Evolutionary conservation across 37 sponge, comb jelly and placozoan species (phyloP).

Genomic region (Amphimedon queenslandica): DNA sequence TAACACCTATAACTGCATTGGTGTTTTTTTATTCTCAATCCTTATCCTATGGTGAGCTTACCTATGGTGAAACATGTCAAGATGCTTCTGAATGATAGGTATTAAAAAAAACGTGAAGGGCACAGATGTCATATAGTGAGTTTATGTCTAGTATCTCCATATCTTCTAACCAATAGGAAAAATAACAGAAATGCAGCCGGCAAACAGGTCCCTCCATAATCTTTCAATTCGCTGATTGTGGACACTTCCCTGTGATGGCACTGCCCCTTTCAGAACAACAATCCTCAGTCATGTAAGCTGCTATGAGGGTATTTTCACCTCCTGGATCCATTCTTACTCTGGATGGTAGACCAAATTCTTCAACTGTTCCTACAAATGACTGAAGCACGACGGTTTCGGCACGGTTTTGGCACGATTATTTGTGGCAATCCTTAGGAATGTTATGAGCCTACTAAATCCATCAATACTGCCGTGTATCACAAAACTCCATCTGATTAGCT

Average conservation of each 20-base stretch:
- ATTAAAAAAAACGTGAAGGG: slow-evolving; percentile 46
- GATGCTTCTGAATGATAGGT: slow-evolving; percentile 33
- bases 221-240: slow-evolving; percentile 80
- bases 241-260: slow-evolving; percentile 50
- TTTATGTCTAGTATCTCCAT: slow-evolving; percentile 23
- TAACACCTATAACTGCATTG: slow-evolving; percentile 46
- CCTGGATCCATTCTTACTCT: slow-evolving; percentile 60
- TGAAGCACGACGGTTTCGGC: slow-evolving; percentile 47
- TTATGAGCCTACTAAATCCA: slow-evolving; percentile 50
- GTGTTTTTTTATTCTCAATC: slow-evolving; percentile 39
- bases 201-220: slow-evolving; percentile 57
- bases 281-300: slow-evolving; percentile 55
- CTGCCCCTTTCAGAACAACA: slow-evolving; percentile 55
- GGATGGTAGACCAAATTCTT: slow-evolving; percentile 56
- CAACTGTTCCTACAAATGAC: slow-evolving; percentile 41
- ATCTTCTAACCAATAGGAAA: slow-evolving; percentile 50
- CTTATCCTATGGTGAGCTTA: slow-evolving; percentile 34
- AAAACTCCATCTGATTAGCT: slow-evolving; percentile 55
- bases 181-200: slow-evolving; percentile 35
- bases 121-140: slow-evolving; percentile 25
- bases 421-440: slow-evolving; percentile 33
- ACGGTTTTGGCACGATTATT: slow-evolving; percentile 65
- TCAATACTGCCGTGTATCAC: slow-evolving; percentile 67
- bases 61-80: slow-evolving; percentile 29
- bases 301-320: slow-evolving; percentile 59